These are phyloP conservation scores for Pinna nobilis DNA, from an alignment of 1,140 invertebrate genomes.

Conservation along the genomic window DNA sequence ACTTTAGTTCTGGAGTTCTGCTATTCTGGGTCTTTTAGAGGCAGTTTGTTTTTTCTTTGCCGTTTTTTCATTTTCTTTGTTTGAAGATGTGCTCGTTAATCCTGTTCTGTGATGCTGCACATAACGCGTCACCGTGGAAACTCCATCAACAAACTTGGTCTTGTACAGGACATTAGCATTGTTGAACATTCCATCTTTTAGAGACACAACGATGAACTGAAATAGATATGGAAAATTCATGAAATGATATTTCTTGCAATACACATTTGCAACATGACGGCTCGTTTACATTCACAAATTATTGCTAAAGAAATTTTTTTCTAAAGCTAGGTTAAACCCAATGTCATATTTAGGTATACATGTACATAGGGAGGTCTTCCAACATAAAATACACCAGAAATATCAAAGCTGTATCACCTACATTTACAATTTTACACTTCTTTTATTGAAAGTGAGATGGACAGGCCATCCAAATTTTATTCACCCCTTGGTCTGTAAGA, in stretches of 20 bases:
- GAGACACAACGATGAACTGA: conserved; percentile 98
- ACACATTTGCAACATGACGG: too few species aligned
- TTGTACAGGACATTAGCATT: conserved; percentile 99
- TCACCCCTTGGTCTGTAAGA: too few species aligned
- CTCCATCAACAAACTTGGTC: conserved; percentile 96
- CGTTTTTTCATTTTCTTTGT: conserved; percentile 38
- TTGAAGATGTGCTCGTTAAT: neutral
- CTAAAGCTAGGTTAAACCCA: too few species aligned
- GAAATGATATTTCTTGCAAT: too few species aligned
- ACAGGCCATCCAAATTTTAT: too few species aligned
- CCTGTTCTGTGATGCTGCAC: conserved; percentile 72
- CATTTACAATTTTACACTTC: too few species aligned
- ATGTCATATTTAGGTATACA: too few species aligned
- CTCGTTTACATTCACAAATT: too few species aligned
- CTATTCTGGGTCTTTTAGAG: conserved; percentile 33
- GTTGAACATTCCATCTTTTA: conserved; percentile 99
- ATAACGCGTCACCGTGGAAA: conserved; percentile 88
- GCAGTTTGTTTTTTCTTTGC: conserved; percentile 38
- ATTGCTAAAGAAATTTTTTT: neutral
- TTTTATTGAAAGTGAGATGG: too few species aligned
- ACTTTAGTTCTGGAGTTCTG: conserved; percentile 7
- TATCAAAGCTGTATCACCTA: too few species aligned
- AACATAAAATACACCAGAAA: too few species aligned
- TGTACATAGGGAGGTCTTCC: too few species aligned
- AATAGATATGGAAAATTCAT: conserved; percentile 59